Conservation (phyloP, 1,140 invertebrate genomes). For the Drosophila nebulosa region DNA sequence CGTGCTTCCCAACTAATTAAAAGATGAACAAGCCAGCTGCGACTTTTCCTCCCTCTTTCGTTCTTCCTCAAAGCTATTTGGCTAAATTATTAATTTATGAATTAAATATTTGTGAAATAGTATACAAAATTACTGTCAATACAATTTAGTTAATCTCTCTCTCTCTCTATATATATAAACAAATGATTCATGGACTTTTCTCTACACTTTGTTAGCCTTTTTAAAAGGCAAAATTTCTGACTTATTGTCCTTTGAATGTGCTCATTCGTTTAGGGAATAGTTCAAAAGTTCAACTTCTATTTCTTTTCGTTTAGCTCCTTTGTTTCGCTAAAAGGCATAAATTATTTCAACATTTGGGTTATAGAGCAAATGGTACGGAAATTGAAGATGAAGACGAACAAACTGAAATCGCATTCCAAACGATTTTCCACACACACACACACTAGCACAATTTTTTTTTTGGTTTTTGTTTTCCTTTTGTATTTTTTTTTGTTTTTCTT, state of each 20-base stretch:
- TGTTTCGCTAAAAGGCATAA: conserved; percentile 19
- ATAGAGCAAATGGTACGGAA: conserved; percentile 49
- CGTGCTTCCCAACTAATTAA: conserved; percentile 61
- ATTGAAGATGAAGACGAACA: conserved; percentile 8
- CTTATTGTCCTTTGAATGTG: too few species aligned
- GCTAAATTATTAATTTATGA: not conserved
- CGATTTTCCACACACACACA: not conserved
- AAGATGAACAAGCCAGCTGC: not conserved
- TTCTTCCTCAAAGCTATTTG: not conserved
- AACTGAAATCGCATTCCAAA: conserved; percentile 10
- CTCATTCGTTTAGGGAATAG: too few species aligned
- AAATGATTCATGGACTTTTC: not conserved
- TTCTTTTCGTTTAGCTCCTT: not conserved
- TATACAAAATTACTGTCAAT: not conserved
- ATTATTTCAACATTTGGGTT: conserved; percentile 53
- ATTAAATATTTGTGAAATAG: not conserved
- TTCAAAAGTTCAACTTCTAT: not conserved
- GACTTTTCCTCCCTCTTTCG: not conserved
- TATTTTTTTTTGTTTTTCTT: conserved; percentile 26
- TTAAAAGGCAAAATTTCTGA: not conserved
- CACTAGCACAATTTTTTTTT: too few species aligned
- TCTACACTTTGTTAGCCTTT: not conserved
- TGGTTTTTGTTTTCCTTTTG: conserved; percentile 6
- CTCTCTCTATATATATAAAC: not conserved
- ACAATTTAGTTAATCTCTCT: not conserved